A percentile compares a stretch with the other conserved stretches of the same genome.
These are phyloP conservation scores for Elephas maximus DNA, from an alignment of 2,113 vertebrate species.

Conservation along the genomic window DNA sequence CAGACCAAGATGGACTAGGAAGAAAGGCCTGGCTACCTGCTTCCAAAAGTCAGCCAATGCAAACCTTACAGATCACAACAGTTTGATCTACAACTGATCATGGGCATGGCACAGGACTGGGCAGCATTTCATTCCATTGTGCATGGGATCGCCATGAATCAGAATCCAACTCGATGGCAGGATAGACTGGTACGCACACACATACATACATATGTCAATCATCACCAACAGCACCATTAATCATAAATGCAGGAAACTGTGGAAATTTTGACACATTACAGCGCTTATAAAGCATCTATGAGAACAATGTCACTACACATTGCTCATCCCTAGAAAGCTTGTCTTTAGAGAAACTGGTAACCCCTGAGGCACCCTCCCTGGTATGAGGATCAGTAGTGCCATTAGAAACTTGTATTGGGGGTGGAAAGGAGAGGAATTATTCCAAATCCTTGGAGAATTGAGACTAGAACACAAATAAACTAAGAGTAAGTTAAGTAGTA, in stretches of 20 bases:
- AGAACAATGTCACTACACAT: background rate
- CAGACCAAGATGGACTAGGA: background rate
- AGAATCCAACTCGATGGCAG: background rate
- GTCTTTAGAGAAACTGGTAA: background rate
- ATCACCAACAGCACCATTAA: background rate
- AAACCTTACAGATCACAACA: background rate
- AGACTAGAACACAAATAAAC: conserved; percentile 45
- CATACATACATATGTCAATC: background rate
- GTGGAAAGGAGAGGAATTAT: background rate
- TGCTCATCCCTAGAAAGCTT: background rate
- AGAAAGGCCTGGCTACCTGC: background rate
- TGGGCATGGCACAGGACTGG: background rate
- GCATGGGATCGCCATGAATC: background rate
- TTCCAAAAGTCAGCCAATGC: background rate
- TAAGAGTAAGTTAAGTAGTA: background rate
- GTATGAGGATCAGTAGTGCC: background rate
- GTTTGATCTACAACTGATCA: background rate
- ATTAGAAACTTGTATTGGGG: background rate
- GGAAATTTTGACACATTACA: background rate
- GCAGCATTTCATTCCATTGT: background rate
- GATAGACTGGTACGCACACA: background rate
- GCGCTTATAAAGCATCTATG: background rate
- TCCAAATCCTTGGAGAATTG: background rate
- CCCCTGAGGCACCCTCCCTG: background rate
- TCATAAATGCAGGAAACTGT: background rate